phyloP scores from a whole-genome alignment of 2,888 invertebrate genomes.

The Imbricaverruca yamaguchii region DNA sequence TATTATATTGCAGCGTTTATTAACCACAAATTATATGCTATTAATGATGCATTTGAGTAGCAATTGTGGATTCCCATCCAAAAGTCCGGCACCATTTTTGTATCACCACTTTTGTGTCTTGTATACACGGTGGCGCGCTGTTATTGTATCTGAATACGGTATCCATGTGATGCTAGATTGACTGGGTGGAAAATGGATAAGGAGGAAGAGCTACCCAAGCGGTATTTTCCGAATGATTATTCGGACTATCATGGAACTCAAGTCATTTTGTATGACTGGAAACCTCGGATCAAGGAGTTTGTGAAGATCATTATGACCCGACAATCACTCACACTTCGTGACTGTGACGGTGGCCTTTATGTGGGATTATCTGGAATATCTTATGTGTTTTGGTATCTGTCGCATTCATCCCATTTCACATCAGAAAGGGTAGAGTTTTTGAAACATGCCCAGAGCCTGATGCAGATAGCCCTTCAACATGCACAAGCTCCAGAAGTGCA shows the following conservation, averaged over 20 bases:
- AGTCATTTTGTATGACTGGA: conserved; percentile 18
- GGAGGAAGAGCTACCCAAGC: conserved; percentile 18
- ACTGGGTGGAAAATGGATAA: background rate
- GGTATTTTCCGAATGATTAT: conserved; percentile 43
- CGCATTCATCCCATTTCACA: conserved; percentile 46
- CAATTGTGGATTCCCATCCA: background rate
- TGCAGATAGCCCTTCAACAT: conserved; percentile 54
- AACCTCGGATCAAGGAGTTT: conserved; percentile 25
- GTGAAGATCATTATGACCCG: conserved; percentile 36
- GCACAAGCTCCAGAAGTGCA: conserved; percentile 41
- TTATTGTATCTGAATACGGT: background rate
- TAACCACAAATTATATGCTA: background rate
- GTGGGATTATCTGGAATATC: conserved; percentile 62
- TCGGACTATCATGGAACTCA: conserved; percentile 15
- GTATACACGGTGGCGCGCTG: background rate
- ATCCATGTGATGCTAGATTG: background rate
- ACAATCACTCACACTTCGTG: conserved; percentile 39
- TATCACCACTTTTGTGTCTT: background rate
- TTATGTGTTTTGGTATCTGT: conserved; percentile 65
- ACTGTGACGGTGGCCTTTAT: conserved; percentile 56
- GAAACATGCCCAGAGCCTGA: conserved; percentile 54
- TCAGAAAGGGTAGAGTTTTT: conserved; percentile 44
- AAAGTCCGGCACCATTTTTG: background rate
- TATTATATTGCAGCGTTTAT: background rate
- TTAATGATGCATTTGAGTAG: background rate